Evolutionary conservation across 2,888 invertebrate genomes (phyloP), one percentile per base, ranked within the genome.

Genomic region (Neria commutata): DNA sequence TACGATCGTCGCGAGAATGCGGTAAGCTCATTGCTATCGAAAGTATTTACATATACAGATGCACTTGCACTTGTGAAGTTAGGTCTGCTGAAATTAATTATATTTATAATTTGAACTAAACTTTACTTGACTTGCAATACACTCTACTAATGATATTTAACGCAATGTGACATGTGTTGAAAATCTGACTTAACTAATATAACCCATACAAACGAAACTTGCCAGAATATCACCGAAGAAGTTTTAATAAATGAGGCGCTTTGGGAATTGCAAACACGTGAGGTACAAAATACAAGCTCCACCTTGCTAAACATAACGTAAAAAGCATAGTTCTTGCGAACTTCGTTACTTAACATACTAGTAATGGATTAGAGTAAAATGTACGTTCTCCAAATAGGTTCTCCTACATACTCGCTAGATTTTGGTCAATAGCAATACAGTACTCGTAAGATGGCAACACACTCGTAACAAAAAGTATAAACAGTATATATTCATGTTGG

Each of bases 181-280:
- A 64, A 55, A 65, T 64, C 63, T 66, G 69, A 62, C 57, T 62
- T 64, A 64, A 54, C 16, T 45, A 58, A 64, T 86, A 87, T 87
- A 65, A 72, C 62, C 67, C 68, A 73, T 71, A 67, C 64, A 76
- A 67, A 75, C 74, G 70, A 74, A 88, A 75, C 74, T 62, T 59
- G 61, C 86, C 92, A 94, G 94, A 94, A 94, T 88, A 92, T 94
- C 90, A 94, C 93, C 86, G 92, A 94, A 89, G 90, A 92, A 87
- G 90, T 93, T 86, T 92, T 94, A 87, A 88, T 94, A 87, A 94
- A 94, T 87, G 93, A 94, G 88, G 92, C 92, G 83, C 90, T 91
- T 86, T 94, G 94, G 94, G 91, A 92, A 86, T 89, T 90, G 84
- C 89, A 91, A 86, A 92, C 92, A 84, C 89, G 90, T 89, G 94